phyloP scores from a whole-genome alignment of 2,888 invertebrate genomes.

The Bursaphelenchus okinawaensis region DNA sequence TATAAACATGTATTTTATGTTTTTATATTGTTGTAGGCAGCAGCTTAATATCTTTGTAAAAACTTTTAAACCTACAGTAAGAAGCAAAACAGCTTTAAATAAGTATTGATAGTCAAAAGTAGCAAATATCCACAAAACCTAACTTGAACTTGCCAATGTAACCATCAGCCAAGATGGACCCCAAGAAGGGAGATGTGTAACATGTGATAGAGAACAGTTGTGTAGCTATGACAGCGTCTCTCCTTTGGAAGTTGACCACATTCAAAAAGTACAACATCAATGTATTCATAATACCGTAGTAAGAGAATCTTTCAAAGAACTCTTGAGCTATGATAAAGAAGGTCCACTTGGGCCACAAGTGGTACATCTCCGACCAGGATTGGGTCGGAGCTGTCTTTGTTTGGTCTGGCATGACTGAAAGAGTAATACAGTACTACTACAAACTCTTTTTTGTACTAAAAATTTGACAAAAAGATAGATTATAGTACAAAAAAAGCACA shows the following conservation, averaged over 20 bases:
- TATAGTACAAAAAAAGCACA: too few relatives aligned
- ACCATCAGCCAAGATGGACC: conserved; percentile 86
- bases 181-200: conserved; percentile 79
- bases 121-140: conserved; percentile 15
- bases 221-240: conserved; percentile 76
- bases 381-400: background rate
- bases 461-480: too few relatives aligned
- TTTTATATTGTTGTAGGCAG: too few relatives aligned
- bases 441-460: too few relatives aligned
- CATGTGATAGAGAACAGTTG: conserved; percentile 82
- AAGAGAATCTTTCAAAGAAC: conserved; percentile 92
- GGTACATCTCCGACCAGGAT: conserved; percentile 49
- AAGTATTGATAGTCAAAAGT: background rate
- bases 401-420: too few relatives aligned
- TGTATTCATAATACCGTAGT: conserved; percentile 80
- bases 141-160: conserved; percentile 77
- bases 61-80: too few relatives aligned
- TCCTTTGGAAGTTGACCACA: conserved; percentile 71
- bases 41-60: too few relatives aligned
- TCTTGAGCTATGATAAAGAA: conserved; percentile 79
- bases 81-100: background rate
- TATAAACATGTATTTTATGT: too few relatives aligned
- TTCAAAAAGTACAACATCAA: conserved; percentile 78
- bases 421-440: too few relatives aligned
- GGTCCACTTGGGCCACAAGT: conserved; percentile 42